These are phyloP conservation scores for Monarcha castaneiventris DNA, from an alignment of 2,113 vertebrate species.

Conservation along the genomic window DNA sequence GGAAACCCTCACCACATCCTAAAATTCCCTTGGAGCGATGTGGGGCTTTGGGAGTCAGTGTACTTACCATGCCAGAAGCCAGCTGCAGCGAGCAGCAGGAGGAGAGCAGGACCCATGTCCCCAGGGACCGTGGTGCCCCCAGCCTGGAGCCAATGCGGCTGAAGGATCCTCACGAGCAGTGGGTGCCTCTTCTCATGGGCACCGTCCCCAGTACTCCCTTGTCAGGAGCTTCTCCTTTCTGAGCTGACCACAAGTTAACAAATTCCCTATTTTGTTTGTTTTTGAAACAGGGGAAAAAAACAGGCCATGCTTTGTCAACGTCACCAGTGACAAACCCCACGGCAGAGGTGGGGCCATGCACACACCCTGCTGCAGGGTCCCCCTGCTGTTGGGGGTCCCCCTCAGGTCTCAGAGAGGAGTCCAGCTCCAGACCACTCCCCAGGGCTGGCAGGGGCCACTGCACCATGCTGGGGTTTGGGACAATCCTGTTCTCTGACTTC, in stretches of 20 bases:
- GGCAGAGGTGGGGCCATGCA: background rate
- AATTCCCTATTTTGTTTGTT: constrained; percentile 60
- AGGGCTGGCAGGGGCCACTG: background rate
- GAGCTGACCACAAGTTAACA: constrained; percentile 61
- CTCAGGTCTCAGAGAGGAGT: background rate
- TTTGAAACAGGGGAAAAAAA: background rate
- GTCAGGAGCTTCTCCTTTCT: constrained; percentile 63
- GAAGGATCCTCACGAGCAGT: background rate
- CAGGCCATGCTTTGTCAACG: background rate
- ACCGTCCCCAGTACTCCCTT: background rate
- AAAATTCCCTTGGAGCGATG: background rate
- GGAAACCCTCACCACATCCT: accelerated
- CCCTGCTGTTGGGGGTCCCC: background rate
- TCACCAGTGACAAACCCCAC: background rate
- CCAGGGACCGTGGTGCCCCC: background rate
- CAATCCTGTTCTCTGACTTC: background rate
- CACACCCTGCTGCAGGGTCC: background rate
- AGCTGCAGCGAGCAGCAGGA: constrained; percentile 52
- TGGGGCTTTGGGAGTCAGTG: background rate
- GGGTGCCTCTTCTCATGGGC: background rate
- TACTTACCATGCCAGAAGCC: constrained; percentile 67
- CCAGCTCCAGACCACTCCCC: background rate
- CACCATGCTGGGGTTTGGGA: background rate
- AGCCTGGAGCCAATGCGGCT: background rate
- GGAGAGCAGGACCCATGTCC: constrained; percentile 58